phyloP scores from a whole-genome alignment of 2,113 vertebrate genomes.

The Ophthalmotilapia sp. region DNA sequence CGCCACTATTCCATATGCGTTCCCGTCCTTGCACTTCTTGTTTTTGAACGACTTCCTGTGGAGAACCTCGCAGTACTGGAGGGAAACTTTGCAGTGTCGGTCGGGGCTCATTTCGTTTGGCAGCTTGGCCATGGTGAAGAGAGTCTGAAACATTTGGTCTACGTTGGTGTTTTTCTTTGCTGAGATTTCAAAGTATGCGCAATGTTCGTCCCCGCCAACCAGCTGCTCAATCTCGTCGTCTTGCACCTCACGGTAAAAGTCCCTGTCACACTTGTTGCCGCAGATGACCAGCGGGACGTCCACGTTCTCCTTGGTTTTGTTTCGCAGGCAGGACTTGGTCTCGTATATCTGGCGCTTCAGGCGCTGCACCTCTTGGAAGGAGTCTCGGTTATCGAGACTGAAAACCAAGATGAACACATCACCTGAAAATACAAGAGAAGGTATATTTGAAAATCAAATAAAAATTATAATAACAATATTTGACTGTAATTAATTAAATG shows the following conservation, averaged over 20 bases:
- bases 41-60: slow-evolving; percentile 81
- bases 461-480: not conserved
- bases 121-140: slow-evolving; percentile 92
- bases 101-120: slow-evolving; percentile 96
- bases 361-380: slow-evolving; percentile 91
- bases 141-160: slow-evolving; percentile 92
- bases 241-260: slow-evolving; percentile 83
- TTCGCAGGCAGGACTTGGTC: slow-evolving; percentile 92
- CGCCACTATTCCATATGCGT: slow-evolving; percentile 88
- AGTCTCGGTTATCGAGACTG: slow-evolving; percentile 93
- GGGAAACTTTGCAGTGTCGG: slow-evolving; percentile 88
- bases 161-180: slow-evolving; percentile 94
- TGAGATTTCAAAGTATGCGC: slow-evolving; percentile 93
- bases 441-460: not conserved
- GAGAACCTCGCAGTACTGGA: slow-evolving; percentile 86
- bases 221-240: slow-evolving; percentile 86
- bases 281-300: slow-evolving; percentile 95
- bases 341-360: slow-evolving; percentile 93
- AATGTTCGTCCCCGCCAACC: slow-evolving; percentile 79
- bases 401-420: slow-evolving; percentile 96
- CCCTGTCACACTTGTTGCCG: slow-evolving; percentile 92
- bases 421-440: slow-evolving; percentile 66
- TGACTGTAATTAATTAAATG: not conserved
- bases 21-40: slow-evolving; percentile 83
- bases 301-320: slow-evolving; percentile 90